Base-by-base conservation (phyloP, 2,888 invertebrate genomes). In the Corbicula japonica region DNA sequence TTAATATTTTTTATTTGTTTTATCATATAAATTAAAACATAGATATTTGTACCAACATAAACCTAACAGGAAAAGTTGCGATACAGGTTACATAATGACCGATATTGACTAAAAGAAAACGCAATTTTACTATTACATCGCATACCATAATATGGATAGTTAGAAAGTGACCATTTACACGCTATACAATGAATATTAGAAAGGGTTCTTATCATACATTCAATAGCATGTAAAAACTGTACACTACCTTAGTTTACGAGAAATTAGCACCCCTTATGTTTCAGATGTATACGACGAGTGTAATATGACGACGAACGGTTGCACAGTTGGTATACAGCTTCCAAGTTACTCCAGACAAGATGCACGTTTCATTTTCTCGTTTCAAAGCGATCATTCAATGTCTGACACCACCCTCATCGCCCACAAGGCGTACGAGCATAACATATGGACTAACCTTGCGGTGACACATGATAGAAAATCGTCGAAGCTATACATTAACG, bases 391-490 rank as follows among this genome's bases (percentile, higher is more conserved):
- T 6, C 76, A 84, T 6, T 69, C 89, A 2, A 38, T 60, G 5
- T 6, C 69, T 4, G 32, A 65, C 1, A 86, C 88, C 1, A 60
- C 56, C 10, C 63, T 91, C 4, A 76, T 71, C n/a, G 65, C 88
- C 2, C 80, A 86, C 48, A 73, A 63, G 30, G 56, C 68, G 3
- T 91, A 88, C 66, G 71, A 74, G 21, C 88, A 88, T 0, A 79
- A 83, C 8, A 63, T 66, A 6, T 91, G 91, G 91, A 74, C 83
- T 1, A 87, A 90, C 71, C 72, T 91, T 15, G 88, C 90, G 6
- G 89, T 87, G 0, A 80, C 89, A 0, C 91, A 90, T 71, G 85
- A 90, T 65, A 88, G 88, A 6, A 23, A 68, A 18, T 58, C 69
- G n/a, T 80, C 89, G 78, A 78, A 68, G 58, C 66, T 92, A 34